A percentile compares a stretch with the other conserved stretches of the same genome.
These are phyloP conservation scores for Amazona vittata DNA, from an alignment of 2,113 vertebrate species.

Conservation along the genomic window DNA sequence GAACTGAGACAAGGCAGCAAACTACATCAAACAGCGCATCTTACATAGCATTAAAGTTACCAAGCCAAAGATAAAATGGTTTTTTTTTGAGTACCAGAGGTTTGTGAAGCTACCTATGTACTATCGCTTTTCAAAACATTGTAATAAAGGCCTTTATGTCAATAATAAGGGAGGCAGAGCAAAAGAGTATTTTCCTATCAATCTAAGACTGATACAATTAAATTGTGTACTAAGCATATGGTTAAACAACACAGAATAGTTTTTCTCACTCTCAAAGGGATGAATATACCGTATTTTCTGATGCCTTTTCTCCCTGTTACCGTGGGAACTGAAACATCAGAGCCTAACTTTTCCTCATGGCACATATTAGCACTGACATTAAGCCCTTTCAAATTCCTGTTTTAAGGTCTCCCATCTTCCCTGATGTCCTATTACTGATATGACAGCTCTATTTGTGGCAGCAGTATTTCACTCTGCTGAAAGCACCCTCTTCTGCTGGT, in stretches of 20 bases:
- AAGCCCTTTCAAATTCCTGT: not conserved
- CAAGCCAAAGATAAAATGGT: not conserved
- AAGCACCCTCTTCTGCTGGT: not conserved
- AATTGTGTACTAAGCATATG: not conserved
- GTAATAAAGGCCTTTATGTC: not conserved
- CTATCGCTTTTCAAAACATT: not conserved
- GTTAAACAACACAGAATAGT: not conserved
- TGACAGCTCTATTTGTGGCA: not conserved
- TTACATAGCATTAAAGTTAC: not conserved
- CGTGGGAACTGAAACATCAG: not conserved
- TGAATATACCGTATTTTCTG: not conserved
- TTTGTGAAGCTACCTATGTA: not conserved
- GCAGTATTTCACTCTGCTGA: not conserved
- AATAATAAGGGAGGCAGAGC: not conserved
- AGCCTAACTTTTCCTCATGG: not conserved
- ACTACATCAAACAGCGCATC: not conserved
- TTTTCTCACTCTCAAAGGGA: not conserved
- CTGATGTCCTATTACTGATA: not conserved
- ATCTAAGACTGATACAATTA: not conserved
- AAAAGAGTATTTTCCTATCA: not conserved
- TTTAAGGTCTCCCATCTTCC: not conserved
- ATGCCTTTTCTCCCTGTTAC: not conserved
- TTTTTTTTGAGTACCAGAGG: not conserved
- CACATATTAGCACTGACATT: not conserved
- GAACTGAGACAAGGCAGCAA: not conserved